phyloP scores from a whole-genome alignment of 2,888 invertebrate species.

The Cerceris rybyensis region DNA sequence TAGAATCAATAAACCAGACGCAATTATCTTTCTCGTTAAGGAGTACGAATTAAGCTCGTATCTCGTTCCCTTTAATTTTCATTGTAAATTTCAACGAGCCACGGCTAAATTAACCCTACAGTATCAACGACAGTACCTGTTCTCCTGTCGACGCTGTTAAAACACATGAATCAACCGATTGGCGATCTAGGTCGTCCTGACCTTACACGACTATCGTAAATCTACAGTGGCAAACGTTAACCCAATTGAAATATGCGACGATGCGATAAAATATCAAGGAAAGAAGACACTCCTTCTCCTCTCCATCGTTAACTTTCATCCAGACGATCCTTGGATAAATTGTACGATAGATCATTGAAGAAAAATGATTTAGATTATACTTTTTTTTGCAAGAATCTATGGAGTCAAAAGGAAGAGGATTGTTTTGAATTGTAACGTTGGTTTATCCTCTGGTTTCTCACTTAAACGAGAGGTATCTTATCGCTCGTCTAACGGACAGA shows the following conservation, averaged over 20 bases:
- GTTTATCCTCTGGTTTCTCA: too few relatives aligned
- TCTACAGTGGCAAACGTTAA: conserved; percentile 33
- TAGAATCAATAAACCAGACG: too few relatives aligned
- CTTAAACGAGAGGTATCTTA: too few relatives aligned
- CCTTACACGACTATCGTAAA: conserved; percentile 19
- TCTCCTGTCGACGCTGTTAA: conserved; percentile 5
- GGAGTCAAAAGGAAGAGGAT: too few relatives aligned
- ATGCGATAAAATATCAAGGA: background rate
- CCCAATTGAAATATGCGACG: conserved; percentile 11
- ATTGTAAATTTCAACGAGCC: conserved; percentile 28
- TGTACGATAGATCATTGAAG: background rate
- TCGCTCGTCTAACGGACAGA: too few relatives aligned
- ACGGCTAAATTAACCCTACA: conserved; percentile 29
- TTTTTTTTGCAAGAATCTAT: too few relatives aligned
- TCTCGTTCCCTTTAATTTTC: conserved; percentile 7
- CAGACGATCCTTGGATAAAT: background rate
- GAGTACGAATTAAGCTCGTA: too few relatives aligned
- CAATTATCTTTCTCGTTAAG: too few relatives aligned
- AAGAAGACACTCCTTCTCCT: background rate
- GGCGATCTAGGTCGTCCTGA: conserved; percentile 40
- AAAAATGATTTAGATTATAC: too few relatives aligned
- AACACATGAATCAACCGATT: conserved; percentile 38
- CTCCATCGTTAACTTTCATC: background rate
- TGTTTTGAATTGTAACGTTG: too few relatives aligned
- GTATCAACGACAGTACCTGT: background rate